Conservation (phyloP, 2,888 invertebrate species). For the Chrysomela aeneicollis region DNA sequence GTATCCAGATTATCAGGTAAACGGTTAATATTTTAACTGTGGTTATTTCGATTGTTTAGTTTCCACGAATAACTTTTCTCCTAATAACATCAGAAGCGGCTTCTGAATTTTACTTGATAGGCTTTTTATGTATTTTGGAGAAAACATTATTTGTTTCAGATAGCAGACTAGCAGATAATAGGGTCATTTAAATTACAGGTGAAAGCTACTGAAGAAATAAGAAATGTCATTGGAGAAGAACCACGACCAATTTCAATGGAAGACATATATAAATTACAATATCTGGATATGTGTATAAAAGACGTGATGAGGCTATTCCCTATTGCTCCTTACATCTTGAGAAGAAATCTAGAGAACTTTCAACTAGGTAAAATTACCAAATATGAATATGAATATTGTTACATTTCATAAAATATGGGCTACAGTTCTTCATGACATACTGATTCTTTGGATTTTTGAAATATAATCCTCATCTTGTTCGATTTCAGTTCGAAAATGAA, state of each 20-base stretch:
- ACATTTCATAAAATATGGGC: neutral
- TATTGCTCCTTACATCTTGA: constrained; percentile 51
- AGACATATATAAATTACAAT: constrained; percentile 47
- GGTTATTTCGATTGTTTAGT: too few species aligned
- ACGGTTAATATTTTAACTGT: neutral
- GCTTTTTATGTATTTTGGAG: too few species aligned
- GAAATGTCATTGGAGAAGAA: constrained; percentile 44
- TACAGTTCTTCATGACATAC: too few species aligned
- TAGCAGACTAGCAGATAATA: too few species aligned
- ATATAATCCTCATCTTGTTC: too few species aligned
- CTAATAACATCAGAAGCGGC: too few species aligned
- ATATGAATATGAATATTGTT: too few species aligned
- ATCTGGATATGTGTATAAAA: constrained; percentile 53
- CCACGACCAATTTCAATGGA: constrained; percentile 40
- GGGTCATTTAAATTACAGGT: constrained; percentile 25
- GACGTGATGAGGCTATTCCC: constrained; percentile 52
- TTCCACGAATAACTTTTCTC: too few species aligned
- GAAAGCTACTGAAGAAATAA: constrained; percentile 50
- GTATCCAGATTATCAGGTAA: constrained; percentile 55
- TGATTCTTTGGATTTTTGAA: too few species aligned
- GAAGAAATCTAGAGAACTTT: constrained; percentile 47
- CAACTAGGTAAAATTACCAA: constrained; percentile 45
- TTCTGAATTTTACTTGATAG: too few species aligned
- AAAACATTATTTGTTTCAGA: too few species aligned
- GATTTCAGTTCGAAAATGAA: too few species aligned